These are phyloP conservation scores for Prunella himalayana DNA, from an alignment of 2,113 vertebrate genomes.

Conservation along the genomic window DNA sequence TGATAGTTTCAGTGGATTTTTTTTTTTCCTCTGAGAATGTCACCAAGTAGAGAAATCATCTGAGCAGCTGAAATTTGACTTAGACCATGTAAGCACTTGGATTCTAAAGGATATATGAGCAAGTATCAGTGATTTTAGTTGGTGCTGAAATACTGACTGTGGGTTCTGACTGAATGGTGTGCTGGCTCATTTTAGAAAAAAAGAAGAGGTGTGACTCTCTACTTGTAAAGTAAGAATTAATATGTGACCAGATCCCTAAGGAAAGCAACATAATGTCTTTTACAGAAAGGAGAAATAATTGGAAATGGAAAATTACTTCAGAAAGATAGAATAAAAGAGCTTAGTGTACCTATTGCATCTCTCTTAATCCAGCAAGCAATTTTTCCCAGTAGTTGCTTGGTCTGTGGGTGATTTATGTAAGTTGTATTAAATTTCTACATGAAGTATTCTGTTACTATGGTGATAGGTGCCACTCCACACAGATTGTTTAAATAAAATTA, in stretches of 20 bases:
- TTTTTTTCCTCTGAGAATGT: background rate
- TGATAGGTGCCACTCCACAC: constrained; percentile 21
- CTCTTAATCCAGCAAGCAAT: background rate
- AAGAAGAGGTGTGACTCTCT: background rate
- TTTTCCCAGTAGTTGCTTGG: background rate
- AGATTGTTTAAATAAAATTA: constrained; percentile 44
- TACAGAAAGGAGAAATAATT: background rate
- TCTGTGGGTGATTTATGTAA: constrained; percentile 48
- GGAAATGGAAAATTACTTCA: background rate
- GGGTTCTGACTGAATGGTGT: background rate
- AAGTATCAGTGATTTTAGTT: constrained; percentile 3
- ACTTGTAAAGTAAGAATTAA: background rate
- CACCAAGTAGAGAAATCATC: background rate
- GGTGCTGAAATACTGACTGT: constrained; percentile 34
- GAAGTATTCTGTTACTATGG: constrained; percentile 53
- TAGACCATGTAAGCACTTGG: background rate
- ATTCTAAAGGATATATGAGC: background rate
- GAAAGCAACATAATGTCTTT: background rate
- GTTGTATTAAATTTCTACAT: constrained; percentile 27
- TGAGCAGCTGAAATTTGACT: constrained; percentile 23
- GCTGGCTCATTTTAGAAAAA: background rate
- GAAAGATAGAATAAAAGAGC: background rate
- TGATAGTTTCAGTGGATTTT: background rate
- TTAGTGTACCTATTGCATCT: background rate
- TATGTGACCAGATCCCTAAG: background rate